Conservation (phyloP, 2,888 invertebrate genomes). For the Xanthia icteritia region DNA sequence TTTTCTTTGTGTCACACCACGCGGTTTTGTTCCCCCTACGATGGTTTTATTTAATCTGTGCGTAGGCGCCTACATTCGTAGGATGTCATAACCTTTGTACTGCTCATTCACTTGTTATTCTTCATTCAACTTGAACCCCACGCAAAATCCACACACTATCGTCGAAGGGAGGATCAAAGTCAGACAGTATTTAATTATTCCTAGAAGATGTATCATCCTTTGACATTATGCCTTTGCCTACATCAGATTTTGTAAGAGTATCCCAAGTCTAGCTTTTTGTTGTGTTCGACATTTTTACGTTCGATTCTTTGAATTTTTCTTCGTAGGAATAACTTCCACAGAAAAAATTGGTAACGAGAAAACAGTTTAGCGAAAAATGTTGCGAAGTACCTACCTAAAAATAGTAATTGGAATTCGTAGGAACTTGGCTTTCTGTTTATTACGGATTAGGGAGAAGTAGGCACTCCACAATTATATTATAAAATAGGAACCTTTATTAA, state of each 20-base stretch:
- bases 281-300: conserved; percentile 23
- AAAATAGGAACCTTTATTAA: background rate
- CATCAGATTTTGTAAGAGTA: conserved; percentile 16
- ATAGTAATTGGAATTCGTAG: background rate
- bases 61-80: background rate
- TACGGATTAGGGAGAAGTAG: background rate
- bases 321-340: background rate
- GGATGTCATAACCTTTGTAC: background rate
- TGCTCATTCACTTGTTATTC: conserved; percentile 3
- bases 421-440: background rate
- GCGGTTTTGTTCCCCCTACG: background rate
- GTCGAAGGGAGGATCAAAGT: conserved; percentile 4
- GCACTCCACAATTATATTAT: background rate
- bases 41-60: background rate
- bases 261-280: conserved; percentile 15
- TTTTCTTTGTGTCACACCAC: background rate
- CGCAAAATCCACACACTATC: background rate
- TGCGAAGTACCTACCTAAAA: background rate
- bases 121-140: background rate
- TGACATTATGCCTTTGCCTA: conserved; percentile 10
- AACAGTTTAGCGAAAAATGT: background rate
- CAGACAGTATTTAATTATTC: conserved; percentile 21
- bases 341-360: background rate
- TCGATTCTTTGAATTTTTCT: conserved; percentile 1
- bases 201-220: conserved; percentile 18